Conservation (phyloP, 2,888 invertebrate species). For the Andricus quercusramuli region DNA sequence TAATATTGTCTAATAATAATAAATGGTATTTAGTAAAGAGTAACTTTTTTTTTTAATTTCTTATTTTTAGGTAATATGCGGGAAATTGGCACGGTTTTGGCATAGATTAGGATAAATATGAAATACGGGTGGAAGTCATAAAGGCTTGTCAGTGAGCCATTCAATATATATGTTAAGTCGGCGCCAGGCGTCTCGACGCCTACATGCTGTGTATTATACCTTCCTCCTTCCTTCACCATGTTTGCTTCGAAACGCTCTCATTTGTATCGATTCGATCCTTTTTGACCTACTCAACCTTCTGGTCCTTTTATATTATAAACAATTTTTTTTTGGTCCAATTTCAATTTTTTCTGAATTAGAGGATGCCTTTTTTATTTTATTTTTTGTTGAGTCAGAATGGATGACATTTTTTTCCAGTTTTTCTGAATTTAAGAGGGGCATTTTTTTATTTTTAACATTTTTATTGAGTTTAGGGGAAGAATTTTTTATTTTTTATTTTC, state of each 20-base stretch:
- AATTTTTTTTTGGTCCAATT: too few species aligned
- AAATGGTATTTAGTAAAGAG: not conserved
- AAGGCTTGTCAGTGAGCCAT: not conserved
- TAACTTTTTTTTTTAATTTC: not conserved
- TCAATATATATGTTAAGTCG: not conserved
- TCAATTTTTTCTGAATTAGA: too few species aligned
- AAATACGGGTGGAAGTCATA: not conserved
- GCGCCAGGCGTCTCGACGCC: conserved; percentile 37
- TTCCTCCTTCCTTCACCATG: not conserved
- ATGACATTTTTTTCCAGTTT: too few species aligned
- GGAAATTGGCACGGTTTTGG: not conserved
- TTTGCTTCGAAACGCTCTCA: not conserved
- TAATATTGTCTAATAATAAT: too few species aligned
- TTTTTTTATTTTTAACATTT: too few species aligned
- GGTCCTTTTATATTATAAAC: not conserved
- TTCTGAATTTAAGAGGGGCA: too few species aligned
- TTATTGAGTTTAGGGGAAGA: too few species aligned
- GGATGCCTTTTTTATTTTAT: too few species aligned
- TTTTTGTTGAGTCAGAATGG: too few species aligned
- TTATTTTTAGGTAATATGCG: not conserved
- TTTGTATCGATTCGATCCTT: not conserved
- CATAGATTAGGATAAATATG: not conserved
- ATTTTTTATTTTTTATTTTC: too few species aligned
- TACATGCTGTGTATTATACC: not conserved
- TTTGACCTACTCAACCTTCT: not conserved